Base-by-base conservation (phyloP, 2,888 invertebrate species). In the Buathra laborator region DNA sequence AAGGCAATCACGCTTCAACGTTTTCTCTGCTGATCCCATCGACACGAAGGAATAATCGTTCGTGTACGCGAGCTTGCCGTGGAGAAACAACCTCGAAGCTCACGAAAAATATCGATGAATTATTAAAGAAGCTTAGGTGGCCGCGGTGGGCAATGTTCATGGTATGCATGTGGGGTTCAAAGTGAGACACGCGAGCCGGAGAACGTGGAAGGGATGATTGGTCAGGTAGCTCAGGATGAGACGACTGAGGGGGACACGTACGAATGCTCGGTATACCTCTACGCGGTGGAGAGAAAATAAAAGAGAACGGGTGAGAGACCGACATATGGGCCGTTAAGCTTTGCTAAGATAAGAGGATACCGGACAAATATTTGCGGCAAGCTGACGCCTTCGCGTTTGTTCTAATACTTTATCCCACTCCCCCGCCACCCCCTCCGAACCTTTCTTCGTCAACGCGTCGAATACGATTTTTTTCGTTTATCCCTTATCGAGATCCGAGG, bases 321-420 rank as follows among this genome's bases (percentile, higher is more conserved):
- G 89, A 87, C 91, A 92, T 91, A 92, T 92, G 92, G 87, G 90
- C 89, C 87, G 90, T 89, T 91, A 92, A 92, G 90, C 91, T 90
- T 86, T 87, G 85, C 87, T 86, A 88, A 87, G 92, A 92, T 92
- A 92, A 92, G 91, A 86, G 89, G 89, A 90, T 82, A 85, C 85
- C 74, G 70, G 87, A 87, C 89, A 91, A 92, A 92, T 91, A 92
- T 92, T 92, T 92, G 90, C 84, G 79, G 68, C 83, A 68, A 74
- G 77, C 85, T 89, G 91, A 90, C 89, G 90, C 90, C 90, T 90
- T 91, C 85, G 86, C 79, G 62, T 77, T 83, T 67, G 72, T 83
- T 83, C 86, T 81, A 79, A 76, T 53, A 70, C 83, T 74, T 44
- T 70, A 59, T 67, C 62, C 43, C 43, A 48, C 53, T 9, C 24